Evolutionary conservation across 1,140 invertebrate genomes (phyloP).

Genomic region (Pantala flavescens): DNA sequence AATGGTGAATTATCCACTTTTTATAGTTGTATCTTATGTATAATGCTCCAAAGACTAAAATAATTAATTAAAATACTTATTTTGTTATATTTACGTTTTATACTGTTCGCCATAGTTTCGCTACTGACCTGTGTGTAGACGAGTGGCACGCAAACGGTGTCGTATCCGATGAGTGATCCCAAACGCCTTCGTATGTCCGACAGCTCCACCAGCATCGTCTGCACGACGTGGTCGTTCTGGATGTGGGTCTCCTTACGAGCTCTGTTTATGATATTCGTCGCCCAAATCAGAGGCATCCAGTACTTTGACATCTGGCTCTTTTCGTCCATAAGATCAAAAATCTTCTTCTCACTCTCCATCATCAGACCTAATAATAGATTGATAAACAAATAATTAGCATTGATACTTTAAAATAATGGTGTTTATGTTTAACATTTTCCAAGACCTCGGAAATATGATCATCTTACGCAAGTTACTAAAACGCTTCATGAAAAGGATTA

Average conservation of each 20-base stretch:
- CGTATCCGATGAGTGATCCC: conserved; percentile 78
- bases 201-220: conserved; percentile 69
- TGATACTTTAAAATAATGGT: too few species aligned
- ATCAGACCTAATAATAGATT: conserved; percentile 56
- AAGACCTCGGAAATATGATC: not conserved
- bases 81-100: too few species aligned
- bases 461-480: conserved; percentile 10
- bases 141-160: conserved; percentile 93
- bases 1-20: too few species aligned
- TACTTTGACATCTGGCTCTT: conserved; percentile 80
- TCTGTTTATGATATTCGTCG: conserved; percentile 77
- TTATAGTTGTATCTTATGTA: too few species aligned
- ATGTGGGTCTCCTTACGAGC: conserved; percentile 71
- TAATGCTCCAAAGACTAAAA: too few species aligned
- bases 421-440: conserved; percentile 13
- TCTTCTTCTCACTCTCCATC: conserved; percentile 81
- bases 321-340: conserved; percentile 77
- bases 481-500: conserved; percentile 14
- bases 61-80: too few species aligned
- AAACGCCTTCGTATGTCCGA: conserved; percentile 69
- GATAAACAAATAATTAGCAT: too few species aligned
- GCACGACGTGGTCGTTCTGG: conserved; percentile 74
- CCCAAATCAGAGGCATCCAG: conserved; percentile 87
- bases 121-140: conserved; percentile 89
- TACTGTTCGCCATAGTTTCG: too few species aligned